These are phyloP conservation scores for Boloria euphrosyne DNA, from an alignment of 2,888 invertebrate genomes.

Conservation along the genomic window DNA sequence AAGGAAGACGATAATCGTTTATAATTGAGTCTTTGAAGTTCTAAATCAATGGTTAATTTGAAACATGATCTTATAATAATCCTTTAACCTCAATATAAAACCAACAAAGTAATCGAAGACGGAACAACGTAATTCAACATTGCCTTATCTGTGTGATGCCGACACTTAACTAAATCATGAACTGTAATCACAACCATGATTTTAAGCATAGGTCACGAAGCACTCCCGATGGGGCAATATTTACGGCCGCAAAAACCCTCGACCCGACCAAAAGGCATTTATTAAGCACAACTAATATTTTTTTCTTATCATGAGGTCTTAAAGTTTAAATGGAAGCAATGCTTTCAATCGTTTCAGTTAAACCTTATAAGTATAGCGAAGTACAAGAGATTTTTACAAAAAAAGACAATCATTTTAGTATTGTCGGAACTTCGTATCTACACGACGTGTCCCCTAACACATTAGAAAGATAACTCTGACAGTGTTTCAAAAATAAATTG, in stretches of 20 bases:
- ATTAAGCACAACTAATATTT: constrained; percentile 53
- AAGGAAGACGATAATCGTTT: constrained; percentile 8
- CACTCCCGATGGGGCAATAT: constrained; percentile 64
- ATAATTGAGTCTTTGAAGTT: constrained; percentile 76
- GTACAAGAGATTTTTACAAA: constrained; percentile 26
- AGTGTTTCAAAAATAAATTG: constrained; percentile 65
- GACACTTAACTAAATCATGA: constrained; percentile 64
- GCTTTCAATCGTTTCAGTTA: constrained; percentile 8
- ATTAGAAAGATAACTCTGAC: constrained; percentile 52
- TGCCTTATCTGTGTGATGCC: constrained; percentile 65
- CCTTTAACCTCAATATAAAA: constrained; percentile 66
- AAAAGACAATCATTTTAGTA: constrained; percentile 14
- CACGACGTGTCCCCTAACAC: constrained; percentile 58
- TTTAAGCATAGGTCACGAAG: constrained; percentile 76
- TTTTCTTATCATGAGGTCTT: constrained; percentile 61
- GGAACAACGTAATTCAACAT: constrained; percentile 73
- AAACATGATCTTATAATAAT: constrained; percentile 79
- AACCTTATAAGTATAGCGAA: neutral
- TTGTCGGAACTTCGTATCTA: constrained; percentile 53
- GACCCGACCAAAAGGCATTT: constrained; percentile 54
- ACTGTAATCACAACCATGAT: constrained; percentile 74
- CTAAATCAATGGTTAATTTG: constrained; percentile 73
- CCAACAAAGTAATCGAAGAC: constrained; percentile 71
- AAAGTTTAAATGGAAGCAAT: constrained; percentile 2
- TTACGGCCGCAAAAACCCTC: constrained; percentile 67